phyloP scores from a whole-genome alignment of 2,888 invertebrate genomes.

The Pilophorus perplexus region DNA sequence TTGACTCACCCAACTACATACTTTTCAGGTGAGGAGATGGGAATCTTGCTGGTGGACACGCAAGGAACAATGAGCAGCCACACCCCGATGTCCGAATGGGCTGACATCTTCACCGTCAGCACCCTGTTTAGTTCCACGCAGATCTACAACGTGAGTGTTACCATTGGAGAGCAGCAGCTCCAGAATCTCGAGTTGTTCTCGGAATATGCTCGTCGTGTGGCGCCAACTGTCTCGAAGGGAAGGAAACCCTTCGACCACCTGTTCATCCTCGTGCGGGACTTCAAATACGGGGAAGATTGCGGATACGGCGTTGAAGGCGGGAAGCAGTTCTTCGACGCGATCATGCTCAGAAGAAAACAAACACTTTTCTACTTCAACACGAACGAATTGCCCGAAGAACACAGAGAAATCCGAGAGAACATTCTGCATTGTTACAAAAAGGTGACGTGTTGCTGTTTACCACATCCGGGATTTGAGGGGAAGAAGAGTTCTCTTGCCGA shows the following conservation, averaged over 20 bases:
- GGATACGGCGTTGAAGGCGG: slow-evolving; percentile 88
- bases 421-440: slow-evolving; percentile 2
- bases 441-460: slow-evolving; percentile 1
- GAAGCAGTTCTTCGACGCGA: slow-evolving; percentile 51
- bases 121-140: slow-evolving; percentile 1
- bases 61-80: too few species aligned
- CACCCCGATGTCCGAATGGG: neutral
- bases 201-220: slow-evolving; percentile 52
- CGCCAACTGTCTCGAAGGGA: slow-evolving; percentile 82
- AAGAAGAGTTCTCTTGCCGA: too few species aligned
- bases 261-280: slow-evolving; percentile 87
- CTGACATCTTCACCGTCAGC: neutral
- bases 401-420: neutral
- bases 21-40: too few species aligned
- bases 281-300: slow-evolving; percentile 96
- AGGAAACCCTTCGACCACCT: slow-evolving; percentile 85
- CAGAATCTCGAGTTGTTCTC: neutral
- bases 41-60: neutral
- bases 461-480: slow-evolving; percentile 17
- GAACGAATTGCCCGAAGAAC: neutral
- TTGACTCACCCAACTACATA: too few species aligned
- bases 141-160: neutral
- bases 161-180: neutral
- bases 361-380: too few species aligned
- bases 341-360: too few species aligned